Base-by-base conservation (phyloP, 1,140 invertebrate genomes). In the Heliconius congener region DNA sequence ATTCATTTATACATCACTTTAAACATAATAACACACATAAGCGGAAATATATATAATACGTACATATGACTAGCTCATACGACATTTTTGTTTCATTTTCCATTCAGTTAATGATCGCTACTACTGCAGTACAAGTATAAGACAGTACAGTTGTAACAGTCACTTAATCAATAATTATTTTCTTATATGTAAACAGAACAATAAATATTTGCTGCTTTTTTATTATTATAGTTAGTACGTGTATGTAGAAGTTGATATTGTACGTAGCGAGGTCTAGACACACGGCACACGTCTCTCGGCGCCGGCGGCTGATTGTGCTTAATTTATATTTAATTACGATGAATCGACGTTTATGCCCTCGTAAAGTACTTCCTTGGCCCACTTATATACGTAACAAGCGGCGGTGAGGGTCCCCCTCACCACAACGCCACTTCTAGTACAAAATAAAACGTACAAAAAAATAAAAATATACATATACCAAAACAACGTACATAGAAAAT, bases 321-420 rank as follows among this genome's bases (percentile, higher is more conserved):
- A 71, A 77, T 77, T 77, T 77, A 77, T 77, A 77, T 77, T 77
- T 71, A 77, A 77, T 77, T 77, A 77, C 66, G 50, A 77, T 77
- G 76, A 77, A 77, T 77, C 39, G 76, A 77, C 76, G 50, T 77
- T 77, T 77, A 39, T 52, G 74, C 74, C 52, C 74, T 75, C 74
- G 74, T 75, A 75, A 75, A 75, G 74, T 42, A 66, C 39, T 50
- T 66, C 76, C 76, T 71, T 52, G 76, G 27, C 66, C 76, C 76
- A 77, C 66, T 77, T 71, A 42, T 55, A n/a, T 37, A 42, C 52
- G n/a, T 37, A 74, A 50, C 46, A n/a, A 55, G 42, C 30, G 34
- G 70, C 30, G 55, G 5, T 30, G 30, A 30, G 30, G 2, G 52
- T 34, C 57, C 8, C n/a, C 23, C 23, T 5, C 1, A 23, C 57